Evolutionary conservation across 2,113 vertebrate genomes (phyloP).

Genomic region (Stercorarius parasiticus): DNA sequence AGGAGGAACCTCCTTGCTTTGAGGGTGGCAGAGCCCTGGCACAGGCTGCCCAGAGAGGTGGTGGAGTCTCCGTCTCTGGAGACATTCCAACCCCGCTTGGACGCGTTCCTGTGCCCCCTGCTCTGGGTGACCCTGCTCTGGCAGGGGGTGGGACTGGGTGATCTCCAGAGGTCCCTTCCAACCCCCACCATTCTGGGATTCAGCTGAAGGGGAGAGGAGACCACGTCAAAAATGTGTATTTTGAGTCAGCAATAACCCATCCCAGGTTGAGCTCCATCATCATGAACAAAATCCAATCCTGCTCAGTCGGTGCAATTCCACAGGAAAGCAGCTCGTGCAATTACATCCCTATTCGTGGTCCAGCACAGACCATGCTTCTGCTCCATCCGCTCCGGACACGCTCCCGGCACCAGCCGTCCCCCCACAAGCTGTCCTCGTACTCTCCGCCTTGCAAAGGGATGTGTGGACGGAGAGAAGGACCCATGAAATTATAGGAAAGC

Average conservation of each 20-base stretch:
- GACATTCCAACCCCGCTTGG: too few species aligned
- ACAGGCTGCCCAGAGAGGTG: not conserved
- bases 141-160: too few species aligned
- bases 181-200: too few species aligned
- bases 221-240: accelerated
- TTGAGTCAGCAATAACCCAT: not conserved
- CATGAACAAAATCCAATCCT: not conserved
- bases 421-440: accelerated
- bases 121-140: too few species aligned
- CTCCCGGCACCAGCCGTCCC: not conserved
- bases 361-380: not conserved
- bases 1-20: too few species aligned
- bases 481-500: not conserved
- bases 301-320: not conserved
- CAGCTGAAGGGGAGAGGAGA: not conserved
- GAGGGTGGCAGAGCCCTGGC: not conserved
- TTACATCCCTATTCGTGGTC: not conserved
- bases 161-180: too few species aligned
- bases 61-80: too few species aligned
- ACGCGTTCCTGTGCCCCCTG: too few species aligned
- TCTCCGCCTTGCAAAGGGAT: not conserved
- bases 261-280: not conserved
- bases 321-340: not conserved
- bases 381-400: accelerated
- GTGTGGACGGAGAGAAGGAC: not conserved